Conservation (phyloP, 2,888 invertebrate genomes). For the Priocnemis perturbator region DNA sequence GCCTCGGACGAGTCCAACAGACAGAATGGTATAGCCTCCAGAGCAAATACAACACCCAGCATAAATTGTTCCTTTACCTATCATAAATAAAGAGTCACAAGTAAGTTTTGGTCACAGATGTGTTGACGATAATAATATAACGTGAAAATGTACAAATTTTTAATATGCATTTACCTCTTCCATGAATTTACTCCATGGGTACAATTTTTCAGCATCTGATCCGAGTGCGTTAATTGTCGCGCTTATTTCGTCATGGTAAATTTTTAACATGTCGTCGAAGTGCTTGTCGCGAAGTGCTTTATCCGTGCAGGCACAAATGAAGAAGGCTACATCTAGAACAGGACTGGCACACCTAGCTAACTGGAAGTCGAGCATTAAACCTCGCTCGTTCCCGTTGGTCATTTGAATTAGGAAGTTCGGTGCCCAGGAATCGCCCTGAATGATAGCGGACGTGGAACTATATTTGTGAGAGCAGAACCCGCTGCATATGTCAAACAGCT, state of each 20-base stretch:
- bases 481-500: constrained; percentile 77
- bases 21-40: constrained; percentile 80
- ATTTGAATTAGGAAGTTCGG: constrained; percentile 83
- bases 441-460: constrained; percentile 77
- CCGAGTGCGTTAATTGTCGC: constrained; percentile 79
- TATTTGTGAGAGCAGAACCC: constrained; percentile 73
- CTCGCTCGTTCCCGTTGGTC: constrained; percentile 65
- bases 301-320: constrained; percentile 80
- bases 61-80: constrained; percentile 77
- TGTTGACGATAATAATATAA: constrained; percentile 2
- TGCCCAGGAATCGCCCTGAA: constrained; percentile 86
- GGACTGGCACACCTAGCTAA: constrained; percentile 79
- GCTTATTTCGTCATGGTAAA: constrained; percentile 79
- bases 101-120: neutral
- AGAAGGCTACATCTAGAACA: constrained; percentile 79
- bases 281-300: constrained; percentile 78
- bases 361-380: constrained; percentile 84
- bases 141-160: neutral
- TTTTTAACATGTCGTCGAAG: constrained; percentile 79
- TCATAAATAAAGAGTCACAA: constrained; percentile 36
- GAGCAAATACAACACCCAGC: constrained; percentile 79
- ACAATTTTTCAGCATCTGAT: constrained; percentile 78
- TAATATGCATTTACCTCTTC: constrained; percentile 72
- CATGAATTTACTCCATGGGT: constrained; percentile 77
- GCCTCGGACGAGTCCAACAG: constrained; percentile 79